A percentile compares a stretch with the other conserved stretches of the same genome.
Conservation (phyloP, 2,888 invertebrate species). For the Dendrolimus houi region DNA sequence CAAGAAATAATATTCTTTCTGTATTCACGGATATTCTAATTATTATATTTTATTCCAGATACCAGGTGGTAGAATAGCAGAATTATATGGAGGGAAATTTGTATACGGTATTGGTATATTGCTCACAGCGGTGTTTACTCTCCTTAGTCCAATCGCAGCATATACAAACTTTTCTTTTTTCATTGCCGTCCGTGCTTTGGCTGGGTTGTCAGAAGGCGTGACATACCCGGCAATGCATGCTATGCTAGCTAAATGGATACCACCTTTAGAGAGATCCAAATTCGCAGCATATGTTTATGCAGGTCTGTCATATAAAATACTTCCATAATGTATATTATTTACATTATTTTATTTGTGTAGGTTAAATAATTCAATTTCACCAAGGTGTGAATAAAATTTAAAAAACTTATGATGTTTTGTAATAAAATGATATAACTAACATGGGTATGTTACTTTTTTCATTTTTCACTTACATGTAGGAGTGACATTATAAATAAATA, state of each 20-base stretch:
- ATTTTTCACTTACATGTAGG: too few relatives aligned
- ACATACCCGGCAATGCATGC: slow-evolving; percentile 97
- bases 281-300: slow-evolving; percentile 93
- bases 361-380: not conserved
- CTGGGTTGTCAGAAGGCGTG: slow-evolving; percentile 92
- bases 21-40: not conserved
- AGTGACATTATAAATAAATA: too few relatives aligned
- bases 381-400: not conserved
- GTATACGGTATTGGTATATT: slow-evolving; percentile 89
- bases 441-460: too few relatives aligned
- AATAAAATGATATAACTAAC: too few relatives aligned
- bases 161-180: slow-evolving; percentile 80
- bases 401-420: too few relatives aligned
- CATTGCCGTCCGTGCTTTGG: slow-evolving; percentile 84
- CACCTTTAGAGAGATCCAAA: slow-evolving; percentile 92
- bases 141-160: slow-evolving; percentile 90
- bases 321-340: not conserved
- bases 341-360: slow-evolving; percentile 1
- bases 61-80: slow-evolving; percentile 89
- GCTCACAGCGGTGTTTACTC: slow-evolving; percentile 87
- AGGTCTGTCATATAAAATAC: slow-evolving; percentile 54
- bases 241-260: slow-evolving; percentile 95
- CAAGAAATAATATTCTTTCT: too few relatives aligned
- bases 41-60: slow-evolving; percentile 33
- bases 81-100: slow-evolving; percentile 90